These are phyloP conservation scores for Meda fulgida DNA, from an alignment of 2,797 vertebrate genomes.

Conservation along the genomic window DNA sequence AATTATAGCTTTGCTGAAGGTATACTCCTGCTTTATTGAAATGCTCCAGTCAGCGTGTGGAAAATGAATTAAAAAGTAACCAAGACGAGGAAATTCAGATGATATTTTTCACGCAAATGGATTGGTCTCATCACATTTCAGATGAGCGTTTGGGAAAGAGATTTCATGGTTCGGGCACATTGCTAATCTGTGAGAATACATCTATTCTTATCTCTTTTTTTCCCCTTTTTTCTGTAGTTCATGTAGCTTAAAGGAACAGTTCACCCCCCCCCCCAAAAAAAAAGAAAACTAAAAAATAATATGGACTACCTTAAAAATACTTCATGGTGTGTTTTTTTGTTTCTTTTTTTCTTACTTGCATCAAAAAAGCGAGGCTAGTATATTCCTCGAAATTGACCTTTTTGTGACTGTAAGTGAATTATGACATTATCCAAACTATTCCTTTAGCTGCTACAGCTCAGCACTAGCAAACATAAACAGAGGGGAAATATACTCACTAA, in stretches of 20 bases:
- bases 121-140: background rate
- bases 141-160: background rate
- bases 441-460: background rate
- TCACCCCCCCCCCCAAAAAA: background rate
- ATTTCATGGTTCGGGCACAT: conserved; percentile 15
- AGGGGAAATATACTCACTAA: background rate
- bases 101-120: conserved; percentile 2
- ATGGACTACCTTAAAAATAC: background rate
- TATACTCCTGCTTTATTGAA: conserved; percentile 48
- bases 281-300: background rate
- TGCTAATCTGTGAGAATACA: background rate
- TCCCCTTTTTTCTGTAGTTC: background rate
- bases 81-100: conserved; percentile 14
- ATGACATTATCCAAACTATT: background rate
- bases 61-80: conserved; percentile 41
- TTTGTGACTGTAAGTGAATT: background rate
- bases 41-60: conserved; percentile 4
- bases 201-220: background rate
- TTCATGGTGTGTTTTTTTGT: background rate
- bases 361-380: background rate
- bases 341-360: background rate
- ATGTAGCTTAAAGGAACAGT: background rate
- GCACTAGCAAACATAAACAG: background rate
- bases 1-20: conserved; percentile 42
- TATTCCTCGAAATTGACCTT: background rate